Conservation (phyloP, 2,113 vertebrate genomes). For the Apteryx owenii region DNA sequence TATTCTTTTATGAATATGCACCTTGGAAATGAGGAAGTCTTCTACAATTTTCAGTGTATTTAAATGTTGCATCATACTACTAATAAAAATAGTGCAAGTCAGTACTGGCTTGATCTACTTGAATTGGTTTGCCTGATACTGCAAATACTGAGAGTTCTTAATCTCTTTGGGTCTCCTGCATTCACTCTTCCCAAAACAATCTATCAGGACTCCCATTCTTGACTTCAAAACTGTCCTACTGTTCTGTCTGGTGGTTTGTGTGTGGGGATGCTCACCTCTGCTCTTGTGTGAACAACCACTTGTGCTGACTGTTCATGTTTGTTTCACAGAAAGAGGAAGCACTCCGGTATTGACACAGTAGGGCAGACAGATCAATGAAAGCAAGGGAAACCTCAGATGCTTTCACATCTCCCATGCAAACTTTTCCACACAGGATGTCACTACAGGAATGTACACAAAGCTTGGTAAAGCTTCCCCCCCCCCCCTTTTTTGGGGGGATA, state of each 20-base stretch:
- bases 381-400: not conserved
- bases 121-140: not conserved
- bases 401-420: not conserved
- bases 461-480: not conserved
- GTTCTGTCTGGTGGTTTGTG: too few species aligned
- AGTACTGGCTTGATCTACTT: not conserved
- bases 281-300: too few species aligned
- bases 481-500: too few species aligned
- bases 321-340: not conserved
- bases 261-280: not conserved
- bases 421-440: not conserved
- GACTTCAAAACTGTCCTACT: too few species aligned
- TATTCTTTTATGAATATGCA: too few species aligned
- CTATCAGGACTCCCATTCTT: too few species aligned
- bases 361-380: not conserved
- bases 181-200: too few species aligned
- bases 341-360: not conserved
- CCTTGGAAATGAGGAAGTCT: rapidly evolving
- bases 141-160: rapidly evolving
- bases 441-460: too few species aligned
- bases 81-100: not conserved
- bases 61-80: not conserved
- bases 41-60: rapidly evolving
- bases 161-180: too few species aligned
- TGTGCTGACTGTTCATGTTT: too few species aligned